phyloP scores from a whole-genome alignment of 2,888 invertebrate species.

The Hermaeophaga mercurialis region DNA sequence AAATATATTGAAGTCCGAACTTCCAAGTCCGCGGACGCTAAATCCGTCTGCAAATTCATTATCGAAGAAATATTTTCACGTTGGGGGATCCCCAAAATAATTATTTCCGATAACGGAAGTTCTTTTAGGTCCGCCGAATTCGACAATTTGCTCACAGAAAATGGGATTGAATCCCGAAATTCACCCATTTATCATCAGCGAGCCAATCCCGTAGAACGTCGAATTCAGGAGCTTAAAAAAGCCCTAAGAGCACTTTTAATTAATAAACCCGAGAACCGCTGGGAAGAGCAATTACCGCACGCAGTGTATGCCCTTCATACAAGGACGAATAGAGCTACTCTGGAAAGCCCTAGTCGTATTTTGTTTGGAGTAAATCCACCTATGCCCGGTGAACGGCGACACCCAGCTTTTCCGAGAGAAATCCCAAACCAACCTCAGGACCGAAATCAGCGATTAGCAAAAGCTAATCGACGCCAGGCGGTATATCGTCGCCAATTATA shows the following conservation, averaged over 20 bases:
- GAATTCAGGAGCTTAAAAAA: conserved; percentile 41
- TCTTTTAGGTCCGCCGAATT: not conserved
- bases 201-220: conserved; percentile 39
- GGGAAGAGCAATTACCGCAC: not conserved
- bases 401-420: not conserved
- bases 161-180: not conserved
- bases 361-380: not conserved
- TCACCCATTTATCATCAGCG: conserved; percentile 38
- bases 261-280: not conserved
- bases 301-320: not conserved
- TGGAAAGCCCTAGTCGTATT: not conserved
- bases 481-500: not conserved
- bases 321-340: not conserved
- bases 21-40: not conserved
- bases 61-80: not conserved
- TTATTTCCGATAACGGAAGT: conserved; percentile 26
- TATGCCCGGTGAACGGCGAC: not conserved
- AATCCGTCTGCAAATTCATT: not conserved
- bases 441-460: not conserved
- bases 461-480: not conserved
- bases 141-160: not conserved
- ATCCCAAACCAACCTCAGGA: not conserved
- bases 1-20: conserved; percentile 16
- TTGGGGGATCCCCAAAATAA: conserved; percentile 14
- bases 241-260: not conserved